Evolutionary conservation across 2,888 invertebrate genomes (phyloP).

Genomic region (Meiosimyza decipiens): DNA sequence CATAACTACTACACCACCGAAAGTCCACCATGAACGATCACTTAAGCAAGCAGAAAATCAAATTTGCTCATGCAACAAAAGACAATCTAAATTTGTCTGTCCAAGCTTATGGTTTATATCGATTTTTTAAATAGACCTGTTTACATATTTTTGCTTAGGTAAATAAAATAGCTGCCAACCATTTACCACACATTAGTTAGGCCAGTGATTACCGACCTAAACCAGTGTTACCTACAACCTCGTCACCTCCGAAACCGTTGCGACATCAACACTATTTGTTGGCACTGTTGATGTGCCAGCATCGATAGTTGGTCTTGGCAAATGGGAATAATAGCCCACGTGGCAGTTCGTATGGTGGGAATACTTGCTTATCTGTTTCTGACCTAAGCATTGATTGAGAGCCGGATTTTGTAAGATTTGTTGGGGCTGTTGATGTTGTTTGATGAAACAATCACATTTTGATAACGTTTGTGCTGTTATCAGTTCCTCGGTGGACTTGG

Average conservation of each 20-base stretch:
- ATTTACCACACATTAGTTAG: slow-evolving; percentile 38
- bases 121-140: neutral
- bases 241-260: slow-evolving; percentile 77
- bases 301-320: slow-evolving; percentile 60
- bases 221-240: slow-evolving; percentile 70
- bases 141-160: too few relatives aligned
- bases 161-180: neutral
- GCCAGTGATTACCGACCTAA: slow-evolving; percentile 47
- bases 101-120: neutral
- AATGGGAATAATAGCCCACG: slow-evolving; percentile 65
- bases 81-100: too few relatives aligned
- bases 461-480: neutral
- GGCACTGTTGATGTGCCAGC: slow-evolving; percentile 54
- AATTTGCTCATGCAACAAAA: too few relatives aligned
- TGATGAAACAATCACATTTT: slow-evolving; percentile 56
- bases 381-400: neutral
- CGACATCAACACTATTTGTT: slow-evolving; percentile 58
- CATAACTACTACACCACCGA: too few relatives aligned
- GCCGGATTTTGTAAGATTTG: slow-evolving; percentile 33
- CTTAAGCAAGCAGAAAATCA: too few relatives aligned
- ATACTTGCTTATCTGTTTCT: slow-evolving; percentile 39
- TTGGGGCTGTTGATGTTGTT: slow-evolving; percentile 51
- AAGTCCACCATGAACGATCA: too few relatives aligned
- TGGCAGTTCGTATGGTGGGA: slow-evolving; percentile 62
- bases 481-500: slow-evolving; percentile 85